phyloP scores from a whole-genome alignment of 2,797 vertebrate genomes.

The Petrocephalus sullivani region DNA sequence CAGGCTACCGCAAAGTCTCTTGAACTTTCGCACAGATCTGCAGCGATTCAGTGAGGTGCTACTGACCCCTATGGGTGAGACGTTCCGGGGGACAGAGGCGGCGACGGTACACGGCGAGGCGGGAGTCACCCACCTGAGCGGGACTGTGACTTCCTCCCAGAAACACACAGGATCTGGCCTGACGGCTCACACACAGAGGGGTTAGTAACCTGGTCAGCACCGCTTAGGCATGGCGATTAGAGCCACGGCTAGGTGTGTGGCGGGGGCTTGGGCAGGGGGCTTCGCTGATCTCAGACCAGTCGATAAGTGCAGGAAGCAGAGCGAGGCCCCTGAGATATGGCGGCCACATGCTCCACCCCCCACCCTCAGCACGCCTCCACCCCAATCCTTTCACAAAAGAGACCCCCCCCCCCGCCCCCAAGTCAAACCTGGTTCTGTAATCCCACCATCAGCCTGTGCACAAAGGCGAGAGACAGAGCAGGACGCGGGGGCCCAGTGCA shows the following conservation, averaged over 20 bases:
- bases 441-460: neutral
- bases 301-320: neutral
- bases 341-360: neutral
- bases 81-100: constrained; percentile 12
- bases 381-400: neutral
- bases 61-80: constrained; percentile 96
- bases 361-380: neutral
- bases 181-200: neutral
- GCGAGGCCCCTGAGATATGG: neutral
- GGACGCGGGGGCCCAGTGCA: neutral
- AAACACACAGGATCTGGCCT: neutral
- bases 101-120: neutral
- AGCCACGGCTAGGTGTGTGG: neutral
- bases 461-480: neutral
- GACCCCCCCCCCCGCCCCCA: neutral
- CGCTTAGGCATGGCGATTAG: neutral
- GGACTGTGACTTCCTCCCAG: neutral
- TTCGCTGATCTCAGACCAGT: neutral
- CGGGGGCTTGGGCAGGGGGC: neutral
- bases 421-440: constrained; percentile 1
- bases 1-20: constrained; percentile 30
- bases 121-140: too few species aligned
- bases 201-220: neutral
- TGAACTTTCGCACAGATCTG: constrained; percentile 51
- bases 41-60: constrained; percentile 75